phyloP scores from a whole-genome alignment of 2,888 invertebrate species.

The Diarsia dahlii region DNA sequence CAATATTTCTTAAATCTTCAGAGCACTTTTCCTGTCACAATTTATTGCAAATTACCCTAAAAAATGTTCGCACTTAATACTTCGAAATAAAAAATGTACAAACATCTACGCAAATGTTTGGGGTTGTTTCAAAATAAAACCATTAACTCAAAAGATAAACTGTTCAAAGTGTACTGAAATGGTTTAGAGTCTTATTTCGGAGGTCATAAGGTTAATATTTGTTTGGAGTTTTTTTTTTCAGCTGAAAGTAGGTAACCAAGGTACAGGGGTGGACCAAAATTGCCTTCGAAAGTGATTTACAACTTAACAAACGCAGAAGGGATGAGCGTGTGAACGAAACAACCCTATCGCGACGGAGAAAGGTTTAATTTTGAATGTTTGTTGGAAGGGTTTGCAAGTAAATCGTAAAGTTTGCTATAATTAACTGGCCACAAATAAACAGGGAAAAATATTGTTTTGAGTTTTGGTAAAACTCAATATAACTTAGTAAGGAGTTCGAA shows the following conservation, averaged over 20 bases:
- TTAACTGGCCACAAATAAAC: constrained; percentile 37
- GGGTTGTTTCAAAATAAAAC: constrained; percentile 27
- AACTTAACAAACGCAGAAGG: constrained; percentile 26
- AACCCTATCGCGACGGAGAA: constrained; percentile 9
- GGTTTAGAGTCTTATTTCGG: constrained; percentile 9
- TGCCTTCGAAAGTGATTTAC: constrained; percentile 53
- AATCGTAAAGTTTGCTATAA: constrained; percentile 25
- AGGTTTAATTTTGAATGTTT: constrained; percentile 24
- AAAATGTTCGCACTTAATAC: constrained; percentile 30
- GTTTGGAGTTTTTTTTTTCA: constrained; percentile 19
- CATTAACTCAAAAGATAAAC: constrained; percentile 27
- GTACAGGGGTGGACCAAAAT: constrained; percentile 45
- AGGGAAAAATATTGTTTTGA: constrained; percentile 19
- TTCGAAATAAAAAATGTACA: constrained; percentile 13
- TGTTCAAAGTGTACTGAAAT: not conserved
- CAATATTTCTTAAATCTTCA: not conserved
- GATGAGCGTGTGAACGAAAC: not conserved
- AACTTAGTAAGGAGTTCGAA: not conserved
- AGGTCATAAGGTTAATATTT: constrained; percentile 28
- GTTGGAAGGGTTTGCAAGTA: not conserved
- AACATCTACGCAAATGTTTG: constrained; percentile 21
- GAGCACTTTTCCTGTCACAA: not conserved
- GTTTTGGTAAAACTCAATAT: constrained; percentile 9
- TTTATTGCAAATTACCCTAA: constrained; percentile 13
- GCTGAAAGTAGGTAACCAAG: constrained; percentile 14